Base-by-base conservation (phyloP, 2,888 invertebrate genomes). In the Sycophila texana region DNA sequence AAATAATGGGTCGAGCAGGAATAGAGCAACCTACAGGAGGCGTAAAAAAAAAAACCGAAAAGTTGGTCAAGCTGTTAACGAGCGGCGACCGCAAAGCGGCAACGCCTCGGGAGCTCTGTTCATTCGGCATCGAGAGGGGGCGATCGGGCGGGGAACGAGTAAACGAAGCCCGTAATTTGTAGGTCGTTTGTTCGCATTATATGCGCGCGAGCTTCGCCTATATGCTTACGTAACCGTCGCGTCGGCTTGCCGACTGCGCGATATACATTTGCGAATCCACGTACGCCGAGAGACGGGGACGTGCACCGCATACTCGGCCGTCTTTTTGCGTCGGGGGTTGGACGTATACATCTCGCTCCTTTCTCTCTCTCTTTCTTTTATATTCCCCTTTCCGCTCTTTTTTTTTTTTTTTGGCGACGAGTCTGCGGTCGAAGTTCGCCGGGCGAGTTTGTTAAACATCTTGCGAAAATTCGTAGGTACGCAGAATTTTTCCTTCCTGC, bases 121-220 rank as follows among this genome's bases (percentile, higher is more conserved):
- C 10, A 63, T 0, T n/a, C 39, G n/a, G 47, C 13, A 18, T 18
- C 47, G 47, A 63, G 14, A 53, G 16, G n/a, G 2, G 22, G 16
- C 22, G 39, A n/a, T 26, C 22, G 14, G 61, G 81, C 81, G 81
- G 84, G 84, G 83, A 82, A 71, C 18, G 51, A 67, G 55, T 39
- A 83, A 84, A 84, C 84, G 85, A 86, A 86, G 84, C 84, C 85
- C 83, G 85, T 85, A 86, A 87, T 87, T 88, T 87, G 85, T 88
- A 87, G 86, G 86, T 88, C 86, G 86, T 86, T 87, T 84, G 86
- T 86, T 87, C 86, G 86, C 83, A 82, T 85, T 85, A 83, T 83
- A 82, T 73, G 57, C 39, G 71, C n/a, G 10, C 12, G 12, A 7
- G 57, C 53, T 53, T 18, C 51, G 20, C 20, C n/a, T 68, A 30